Percentiles rank a stretch among this genome's conserved stretches.
Conservation (phyloP, 30 jellyfish, hydroid and myxozoan genomes). For the Chrysaora quinquecirrha region DNA sequence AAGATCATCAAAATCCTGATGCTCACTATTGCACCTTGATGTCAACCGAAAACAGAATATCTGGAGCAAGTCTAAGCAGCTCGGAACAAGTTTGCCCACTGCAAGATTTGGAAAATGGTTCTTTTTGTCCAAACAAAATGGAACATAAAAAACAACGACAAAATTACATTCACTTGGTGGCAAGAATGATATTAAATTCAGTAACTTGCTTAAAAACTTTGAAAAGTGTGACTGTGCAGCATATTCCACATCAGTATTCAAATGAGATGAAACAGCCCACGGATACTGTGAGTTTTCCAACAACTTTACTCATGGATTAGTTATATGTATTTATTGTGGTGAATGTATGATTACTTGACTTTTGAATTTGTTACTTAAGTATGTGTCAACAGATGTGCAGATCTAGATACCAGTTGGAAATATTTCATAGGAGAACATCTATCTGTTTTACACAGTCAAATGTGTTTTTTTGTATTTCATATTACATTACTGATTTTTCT, state of each 20-base stretch:
- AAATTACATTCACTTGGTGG: not conserved
- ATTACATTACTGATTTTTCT: conserved; percentile 4
- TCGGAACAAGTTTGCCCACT: not conserved
- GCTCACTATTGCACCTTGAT: conserved; percentile 7
- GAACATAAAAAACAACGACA: conserved; percentile 9
- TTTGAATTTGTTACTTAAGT: not conserved
- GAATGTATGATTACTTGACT: not conserved
- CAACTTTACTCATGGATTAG: not conserved
- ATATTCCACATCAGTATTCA: conserved; percentile 9
- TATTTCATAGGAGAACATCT: not conserved
- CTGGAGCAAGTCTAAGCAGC: not conserved
- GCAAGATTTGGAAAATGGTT: conserved; percentile 1
- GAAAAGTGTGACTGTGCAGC: not conserved
- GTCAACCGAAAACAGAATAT: not conserved
- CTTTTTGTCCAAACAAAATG: not conserved
- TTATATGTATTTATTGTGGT: not conserved
- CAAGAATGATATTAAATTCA: not conserved
- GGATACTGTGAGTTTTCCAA: conserved; percentile 1
- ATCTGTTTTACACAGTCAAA: too few relatives aligned
- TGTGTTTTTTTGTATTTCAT: too few relatives aligned
- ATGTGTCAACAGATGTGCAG: not conserved
- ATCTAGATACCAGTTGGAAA: not conserved
- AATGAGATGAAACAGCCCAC: conserved; percentile 8
- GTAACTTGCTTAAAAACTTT: not conserved
- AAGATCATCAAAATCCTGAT: conserved; percentile 8